These are phyloP conservation scores for Rhorus exstirpatorius DNA, from an alignment of 2,888 invertebrate genomes.

Conservation along the genomic window DNA sequence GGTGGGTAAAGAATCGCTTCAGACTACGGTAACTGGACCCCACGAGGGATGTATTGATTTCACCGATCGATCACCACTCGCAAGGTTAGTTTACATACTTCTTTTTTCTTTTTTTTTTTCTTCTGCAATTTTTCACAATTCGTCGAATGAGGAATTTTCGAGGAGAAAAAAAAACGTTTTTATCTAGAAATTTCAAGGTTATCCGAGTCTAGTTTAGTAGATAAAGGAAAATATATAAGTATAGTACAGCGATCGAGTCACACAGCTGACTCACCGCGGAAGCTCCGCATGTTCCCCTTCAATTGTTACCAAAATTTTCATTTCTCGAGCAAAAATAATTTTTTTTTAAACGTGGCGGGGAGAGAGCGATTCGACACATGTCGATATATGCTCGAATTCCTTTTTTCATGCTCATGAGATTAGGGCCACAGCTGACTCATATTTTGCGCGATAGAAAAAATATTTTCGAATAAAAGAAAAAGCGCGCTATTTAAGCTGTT, in stretches of 20 bases:
- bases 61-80: constrained; percentile 60
- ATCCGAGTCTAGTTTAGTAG: not conserved
- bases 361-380: too few species aligned
- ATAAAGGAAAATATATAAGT: not conserved
- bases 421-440: too few species aligned
- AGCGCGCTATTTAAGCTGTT: too few species aligned
- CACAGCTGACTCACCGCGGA: not conserved
- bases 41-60: constrained; percentile 66
- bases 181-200: not conserved
- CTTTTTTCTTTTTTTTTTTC: not conserved
- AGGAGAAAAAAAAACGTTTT: not conserved
- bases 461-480: too few species aligned
- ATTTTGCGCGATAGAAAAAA: too few species aligned
- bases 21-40: constrained; percentile 32
- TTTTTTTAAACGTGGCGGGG: too few species aligned
- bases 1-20: constrained; percentile 45
- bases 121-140: not conserved
- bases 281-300: too few species aligned
- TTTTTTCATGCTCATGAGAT: too few species aligned
- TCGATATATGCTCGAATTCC: too few species aligned
- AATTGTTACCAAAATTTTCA: too few species aligned
- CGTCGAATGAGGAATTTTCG: not conserved
- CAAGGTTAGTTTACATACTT: constrained; percentile 50
- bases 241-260: too few species aligned
- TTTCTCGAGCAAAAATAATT: too few species aligned